phyloP scores from a whole-genome alignment of 2,888 invertebrate genomes.

The Protodeltote pygarga region DNA sequence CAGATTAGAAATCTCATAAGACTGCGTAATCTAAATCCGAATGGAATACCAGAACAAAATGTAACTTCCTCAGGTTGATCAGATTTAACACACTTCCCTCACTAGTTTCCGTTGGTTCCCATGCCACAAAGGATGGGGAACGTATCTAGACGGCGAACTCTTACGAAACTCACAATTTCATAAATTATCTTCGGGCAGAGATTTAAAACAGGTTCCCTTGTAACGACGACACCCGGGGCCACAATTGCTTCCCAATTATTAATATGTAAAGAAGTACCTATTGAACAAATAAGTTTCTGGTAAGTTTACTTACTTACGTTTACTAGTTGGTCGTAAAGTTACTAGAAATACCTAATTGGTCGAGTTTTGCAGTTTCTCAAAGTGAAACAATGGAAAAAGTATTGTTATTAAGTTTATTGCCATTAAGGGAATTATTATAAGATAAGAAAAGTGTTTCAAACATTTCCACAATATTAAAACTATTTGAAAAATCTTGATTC shows the following conservation, averaged over 20 bases:
- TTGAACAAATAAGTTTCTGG: constrained; percentile 51
- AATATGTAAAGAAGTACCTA: constrained; percentile 31
- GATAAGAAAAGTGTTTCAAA: too few relatives aligned
- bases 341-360: too few relatives aligned
- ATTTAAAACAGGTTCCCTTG: constrained; percentile 58
- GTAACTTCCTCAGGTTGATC: neutral
- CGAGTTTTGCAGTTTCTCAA: neutral
- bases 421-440: too few relatives aligned
- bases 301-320: constrained; percentile 19
- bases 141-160: constrained; percentile 28
- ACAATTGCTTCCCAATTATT: constrained; percentile 47
- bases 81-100: constrained; percentile 7
- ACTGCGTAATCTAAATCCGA: neutral
- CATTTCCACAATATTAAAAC: too few relatives aligned
- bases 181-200: constrained; percentile 58
- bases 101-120: constrained; percentile 42
- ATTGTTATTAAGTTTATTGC: too few relatives aligned
- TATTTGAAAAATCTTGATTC: too few relatives aligned
- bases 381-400: too few relatives aligned
- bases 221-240: constrained; percentile 55
- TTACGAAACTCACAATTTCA: constrained; percentile 68
- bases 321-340: constrained; percentile 16
- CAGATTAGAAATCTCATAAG: neutral
- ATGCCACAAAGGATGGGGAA: constrained; percentile 37
- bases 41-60: neutral